phyloP scores from a whole-genome alignment of 2,113 vertebrate genomes.

The Lipotes vexillifer region DNA sequence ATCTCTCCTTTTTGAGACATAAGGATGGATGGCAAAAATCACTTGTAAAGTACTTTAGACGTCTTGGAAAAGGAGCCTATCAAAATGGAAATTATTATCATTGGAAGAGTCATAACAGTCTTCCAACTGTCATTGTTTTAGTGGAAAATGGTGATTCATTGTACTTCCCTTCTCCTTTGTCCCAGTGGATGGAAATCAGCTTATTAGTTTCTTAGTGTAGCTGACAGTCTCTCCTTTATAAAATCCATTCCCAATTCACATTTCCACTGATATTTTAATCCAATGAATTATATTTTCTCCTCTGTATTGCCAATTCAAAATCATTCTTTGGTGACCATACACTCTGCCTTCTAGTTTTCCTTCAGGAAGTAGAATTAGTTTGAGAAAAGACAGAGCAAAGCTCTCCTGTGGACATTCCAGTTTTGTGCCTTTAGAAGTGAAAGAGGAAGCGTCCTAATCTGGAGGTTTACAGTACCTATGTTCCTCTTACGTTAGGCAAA shows the following conservation, averaged over 20 bases:
- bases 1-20: conserved; percentile 44
- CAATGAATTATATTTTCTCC: conserved; percentile 52
- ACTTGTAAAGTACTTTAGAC: conserved; percentile 61
- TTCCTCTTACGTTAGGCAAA: not conserved
- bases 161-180: conserved; percentile 60
- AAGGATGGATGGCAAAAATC: conserved; percentile 54
- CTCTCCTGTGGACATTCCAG: not conserved
- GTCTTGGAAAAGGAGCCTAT: conserved; percentile 52
- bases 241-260: conserved; percentile 55
- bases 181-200: conserved; percentile 61
- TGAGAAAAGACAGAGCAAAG: not conserved
- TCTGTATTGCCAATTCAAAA: conserved; percentile 44
- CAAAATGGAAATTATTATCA: conserved; percentile 71
- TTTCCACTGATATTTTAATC: conserved; percentile 61
- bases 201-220: conserved; percentile 68
- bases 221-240: conserved; percentile 60
- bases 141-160: conserved; percentile 60
- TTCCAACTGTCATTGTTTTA: conserved; percentile 65
- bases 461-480: fast-evolving
- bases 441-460: not conserved
- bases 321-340: conserved; percentile 21
- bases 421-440: not conserved
- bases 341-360: conserved; percentile 38
- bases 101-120: conserved; percentile 51
- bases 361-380: conserved; percentile 14